Conservation (phyloP, 2,113 vertebrate species). For the Gulo gulo region DNA sequence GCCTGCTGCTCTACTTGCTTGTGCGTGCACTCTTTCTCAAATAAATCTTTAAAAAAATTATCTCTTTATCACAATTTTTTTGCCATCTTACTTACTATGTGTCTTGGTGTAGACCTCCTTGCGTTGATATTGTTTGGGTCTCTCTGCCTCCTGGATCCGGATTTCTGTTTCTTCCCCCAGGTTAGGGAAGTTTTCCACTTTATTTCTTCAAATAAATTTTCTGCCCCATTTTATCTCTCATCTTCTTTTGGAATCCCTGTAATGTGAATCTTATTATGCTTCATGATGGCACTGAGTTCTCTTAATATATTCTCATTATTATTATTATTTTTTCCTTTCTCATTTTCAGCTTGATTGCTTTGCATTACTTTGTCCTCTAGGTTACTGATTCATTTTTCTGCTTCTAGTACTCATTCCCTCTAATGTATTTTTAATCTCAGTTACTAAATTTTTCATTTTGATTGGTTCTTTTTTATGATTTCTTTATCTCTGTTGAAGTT, state of each 20-base stretch:
- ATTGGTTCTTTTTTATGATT: not conserved
- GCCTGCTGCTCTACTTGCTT: too few relatives aligned
- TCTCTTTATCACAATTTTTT: not conserved
- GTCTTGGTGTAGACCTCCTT: not conserved
- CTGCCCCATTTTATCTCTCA: not conserved
- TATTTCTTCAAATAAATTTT: not conserved
- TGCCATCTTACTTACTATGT: not conserved
- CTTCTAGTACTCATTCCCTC: not conserved
- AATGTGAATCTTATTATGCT: too few relatives aligned
- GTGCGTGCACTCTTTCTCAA: too few relatives aligned
- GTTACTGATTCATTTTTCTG: not conserved
- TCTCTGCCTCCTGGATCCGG: not conserved
- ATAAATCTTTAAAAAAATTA: too few relatives aligned
- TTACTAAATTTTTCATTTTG: not conserved
- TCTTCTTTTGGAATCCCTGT: too few relatives aligned
- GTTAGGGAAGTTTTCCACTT: not conserved
- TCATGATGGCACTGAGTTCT: not conserved
- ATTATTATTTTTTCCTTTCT: not conserved
- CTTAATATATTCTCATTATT: not conserved
- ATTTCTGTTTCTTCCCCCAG: not conserved
- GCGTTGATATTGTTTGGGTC: not conserved
- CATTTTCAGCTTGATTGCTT: not conserved
- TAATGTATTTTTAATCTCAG: not conserved
- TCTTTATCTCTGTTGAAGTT: not conserved
- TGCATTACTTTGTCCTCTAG: not conserved